Evolutionary conservation across 37 sponge, comb jelly and placozoan genomes (phyloP), one percentile per base, ranked within the genome.

Genomic region (Agelas oroides): DNA sequence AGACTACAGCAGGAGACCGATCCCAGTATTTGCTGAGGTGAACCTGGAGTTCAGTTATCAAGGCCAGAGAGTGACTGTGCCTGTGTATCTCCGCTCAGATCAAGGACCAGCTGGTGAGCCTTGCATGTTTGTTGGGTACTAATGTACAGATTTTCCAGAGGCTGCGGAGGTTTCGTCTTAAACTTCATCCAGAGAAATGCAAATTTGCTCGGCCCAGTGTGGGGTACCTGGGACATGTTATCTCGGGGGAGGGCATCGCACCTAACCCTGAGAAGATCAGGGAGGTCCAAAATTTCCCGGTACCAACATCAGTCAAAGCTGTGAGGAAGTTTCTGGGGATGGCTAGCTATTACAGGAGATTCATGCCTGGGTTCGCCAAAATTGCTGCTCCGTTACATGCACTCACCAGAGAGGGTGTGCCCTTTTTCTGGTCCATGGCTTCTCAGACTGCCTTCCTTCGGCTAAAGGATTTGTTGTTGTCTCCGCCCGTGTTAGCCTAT

Each of bases 101-200:
- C 36, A 31, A n/a, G 57, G 57, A 30, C 39, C 8, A 11, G 70
- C 8, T 19, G 67, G 32, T 24, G 54, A 35, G 33, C 24, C 70
- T 5, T 65, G n/a, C n/a, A n/a, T n/a, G 53, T 39, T 13, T 65
- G 40, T 32, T 67, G 15, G 69, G 81, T 30, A 67, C 70, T 17
- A 80, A 66, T 30, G 81, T 66, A 13, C 61, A 86, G 23, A 75
- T 86, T 35, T 72, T 86, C 35, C 0, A 37, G 28, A 36, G 79
- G 5, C 53, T 86, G 2, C 2, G 71, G 53, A 21, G 21, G 28
- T 54, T 55, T 53, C 53, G 87, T 21, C 58, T 87, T 0, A 57
- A 33, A 37, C 58, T 87, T 6, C 59, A 87, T 23, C 80, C 87
- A 11, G 13, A 60, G 12, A 87, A 87, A 54, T 87, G 87, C 66